phyloP scores from a whole-genome alignment of 2,797 vertebrate genomes.

The Forpus xanthops region DNA sequence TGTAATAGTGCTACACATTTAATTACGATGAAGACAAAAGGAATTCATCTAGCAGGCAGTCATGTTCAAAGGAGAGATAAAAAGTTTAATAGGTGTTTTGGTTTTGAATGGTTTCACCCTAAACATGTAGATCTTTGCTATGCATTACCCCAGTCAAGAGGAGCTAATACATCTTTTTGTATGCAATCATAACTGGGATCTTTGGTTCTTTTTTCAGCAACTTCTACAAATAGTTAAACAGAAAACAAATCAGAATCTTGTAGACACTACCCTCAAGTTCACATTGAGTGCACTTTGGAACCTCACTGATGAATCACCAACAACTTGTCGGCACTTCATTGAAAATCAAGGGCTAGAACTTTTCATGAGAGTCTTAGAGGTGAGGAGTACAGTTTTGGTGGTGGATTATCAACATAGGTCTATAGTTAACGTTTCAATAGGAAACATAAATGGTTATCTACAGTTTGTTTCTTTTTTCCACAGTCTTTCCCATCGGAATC shows the following conservation, averaged over 20 bases:
- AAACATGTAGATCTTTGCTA: neutral
- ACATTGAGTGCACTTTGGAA: conserved; percentile 98
- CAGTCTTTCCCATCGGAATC: conserved; percentile 97
- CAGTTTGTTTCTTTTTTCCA: conserved; percentile 24
- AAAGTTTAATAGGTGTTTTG: neutral
- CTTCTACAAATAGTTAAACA: conserved; percentile 97
- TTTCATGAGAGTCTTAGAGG: conserved; percentile 98
- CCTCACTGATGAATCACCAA: conserved; percentile 97
- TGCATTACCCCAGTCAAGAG: neutral
- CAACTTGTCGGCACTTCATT: conserved; percentile 97
- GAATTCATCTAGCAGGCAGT: neutral
- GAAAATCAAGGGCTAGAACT: conserved; percentile 98
- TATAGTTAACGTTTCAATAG: neutral
- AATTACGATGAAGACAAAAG: neutral
- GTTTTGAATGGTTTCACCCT: neutral
- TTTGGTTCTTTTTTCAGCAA: conserved; percentile 80
- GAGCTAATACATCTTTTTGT: neutral
- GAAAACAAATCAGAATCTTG: conserved; percentile 92
- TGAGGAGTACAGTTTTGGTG: conserved; percentile 60
- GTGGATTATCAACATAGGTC: neutral
- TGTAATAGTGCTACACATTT: neutral
- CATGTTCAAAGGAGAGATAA: neutral
- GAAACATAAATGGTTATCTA: neutral
- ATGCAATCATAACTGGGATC: neutral
- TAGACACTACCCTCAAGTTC: conserved; percentile 97